Base-by-base conservation (phyloP, 2,113 vertebrate species). In the Himantopus leucocephalus region DNA sequence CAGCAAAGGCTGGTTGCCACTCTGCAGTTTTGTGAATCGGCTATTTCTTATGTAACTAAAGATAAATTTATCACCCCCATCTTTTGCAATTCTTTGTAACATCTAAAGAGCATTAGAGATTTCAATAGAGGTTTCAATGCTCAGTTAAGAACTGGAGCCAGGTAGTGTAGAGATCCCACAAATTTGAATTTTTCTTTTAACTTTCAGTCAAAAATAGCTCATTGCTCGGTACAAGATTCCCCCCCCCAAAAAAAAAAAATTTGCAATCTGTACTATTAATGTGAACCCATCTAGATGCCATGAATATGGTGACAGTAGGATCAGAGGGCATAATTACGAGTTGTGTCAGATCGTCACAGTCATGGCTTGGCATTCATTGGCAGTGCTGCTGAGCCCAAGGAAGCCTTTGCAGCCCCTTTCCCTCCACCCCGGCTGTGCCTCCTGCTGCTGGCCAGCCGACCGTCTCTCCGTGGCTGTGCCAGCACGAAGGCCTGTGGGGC, bases 391-490 rank as follows among this genome's bases (percentile, higher is more conserved):
- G 82, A 60, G 43, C 43, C 24, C 24, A 14, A 1, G 14, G n/a
- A 27, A 82, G 32, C 32, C 47, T 58, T 63, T 59, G 58, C 56
- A 75, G 52, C 60, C 18, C 37, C 60, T 52, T 58, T 68, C 11
- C 23, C 37, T 70, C 34, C 1, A 0, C 22, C 35, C 53, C 30
- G 48, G 34, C 64, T 45, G 56, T 70, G 41, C 22, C 29, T 66
- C 16, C 50, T 2, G 2, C 70, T 84, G 43, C 0, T 1, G 58
- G 17, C 39, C 84, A 68, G 50, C 43, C 2, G 13, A 8, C 59
- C 2, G 0, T 39, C 67, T 74, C n/a, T 45, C 58, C 0, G 0
- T 3, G 2, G 19, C 37, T 76, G 4, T 52, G 29, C 67, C 45
- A 56, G 66, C 74, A 82, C 0, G 0, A 30, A 67, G 41, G 45